Base-by-base conservation (phyloP, 2,113 vertebrate species). In the Leucoraja erinaceus region DNA sequence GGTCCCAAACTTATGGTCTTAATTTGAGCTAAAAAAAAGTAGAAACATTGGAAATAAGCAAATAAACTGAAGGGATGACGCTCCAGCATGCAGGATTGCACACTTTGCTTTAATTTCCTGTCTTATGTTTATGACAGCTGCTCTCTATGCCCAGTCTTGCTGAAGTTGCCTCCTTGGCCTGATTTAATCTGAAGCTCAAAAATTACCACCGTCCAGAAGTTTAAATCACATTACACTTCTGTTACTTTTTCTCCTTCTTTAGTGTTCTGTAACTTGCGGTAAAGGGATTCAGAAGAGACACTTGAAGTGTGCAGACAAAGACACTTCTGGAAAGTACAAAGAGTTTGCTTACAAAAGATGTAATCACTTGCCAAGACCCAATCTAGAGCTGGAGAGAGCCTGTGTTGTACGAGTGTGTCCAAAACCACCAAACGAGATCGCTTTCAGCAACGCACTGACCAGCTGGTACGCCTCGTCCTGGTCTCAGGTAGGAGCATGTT, bases 241-340 rank as follows among this genome's bases (percentile, higher is more conserved):
- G 10, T 61, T 70, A 28, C 76, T 79, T 76, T 92, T 81, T 59
- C 59, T 31, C 66, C 3, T 59, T 66, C 8, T 78, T 76, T 90
- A 98, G 98, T 98, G 98, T 93, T 97, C 98, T 11, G 96, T 94
- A 38, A 97, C 97, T 0, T 98, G 98, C 93, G 97, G 96, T 11
- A 94, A 93, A 86, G 98, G 98, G 14, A 93, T 95, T n/a, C 98
- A 98, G 94, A 94, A 94, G 16, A 96, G 97, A 38, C 95, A 96
- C 93, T 94, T 98, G 10, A 96, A 96, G 90, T 98, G 98, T 95
- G 96, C 95, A 4, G 97, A 98, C 90, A 98, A 97, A 94, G 96
- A 96, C n/a, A 18, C 95, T 6, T 96, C 96, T 1, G 98, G 97
- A 61, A 98, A 97, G 93, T 97, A 97, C 94, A 96, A 94, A 54